Base-by-base conservation (phyloP, 2,888 invertebrate species). In the Thymelicus sylvestris region DNA sequence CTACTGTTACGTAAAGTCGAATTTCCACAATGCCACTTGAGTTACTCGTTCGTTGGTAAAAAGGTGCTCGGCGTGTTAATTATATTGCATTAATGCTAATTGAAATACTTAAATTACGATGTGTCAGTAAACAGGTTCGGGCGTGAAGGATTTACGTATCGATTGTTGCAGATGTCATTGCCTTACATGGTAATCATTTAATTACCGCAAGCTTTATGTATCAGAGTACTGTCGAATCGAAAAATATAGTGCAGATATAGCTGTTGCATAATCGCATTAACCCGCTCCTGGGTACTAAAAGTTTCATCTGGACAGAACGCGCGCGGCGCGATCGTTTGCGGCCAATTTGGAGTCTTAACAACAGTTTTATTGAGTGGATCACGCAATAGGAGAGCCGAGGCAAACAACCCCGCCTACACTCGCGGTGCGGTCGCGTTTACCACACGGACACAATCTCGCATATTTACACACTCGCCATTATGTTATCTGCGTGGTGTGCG, bases 331-430 rank as follows among this genome's bases (percentile, higher is more conserved):
- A 83, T 80, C 80, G 77, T 82, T 84, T 84, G 82, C 79, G 83
- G 81, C 82, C 84, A 86, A 88, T 86, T 89, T 85, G 81, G 84
- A 83, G 81, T 81, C 82, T 57, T 80, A 85, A 86, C 86, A 86
- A 82, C 86, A 86, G 86, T 89, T 89, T 88, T 89, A 90, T 90
- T 87, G 87, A 86, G 87, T 85, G 81, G 82, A 86, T 87, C 91
- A 88, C 90, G 91, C 89, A 90, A 90, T 88, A 86, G 86, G 81
- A 83, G 74, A 74, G 82, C 75, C 90, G 90, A 92, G 92, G 91
- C 90, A 87, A 92, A 88, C 92, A 86, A 86, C 88, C 83, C 86
- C 91, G 86, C 91, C 92, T 83, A 92, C 91, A 83, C 84, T 79
- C 76, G 59, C 55, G 70, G 64, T 67, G 74, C 73, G 73, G 67